Base-by-base conservation (phyloP, 2,113 vertebrate species). In the Xenopus laevis region DNA sequence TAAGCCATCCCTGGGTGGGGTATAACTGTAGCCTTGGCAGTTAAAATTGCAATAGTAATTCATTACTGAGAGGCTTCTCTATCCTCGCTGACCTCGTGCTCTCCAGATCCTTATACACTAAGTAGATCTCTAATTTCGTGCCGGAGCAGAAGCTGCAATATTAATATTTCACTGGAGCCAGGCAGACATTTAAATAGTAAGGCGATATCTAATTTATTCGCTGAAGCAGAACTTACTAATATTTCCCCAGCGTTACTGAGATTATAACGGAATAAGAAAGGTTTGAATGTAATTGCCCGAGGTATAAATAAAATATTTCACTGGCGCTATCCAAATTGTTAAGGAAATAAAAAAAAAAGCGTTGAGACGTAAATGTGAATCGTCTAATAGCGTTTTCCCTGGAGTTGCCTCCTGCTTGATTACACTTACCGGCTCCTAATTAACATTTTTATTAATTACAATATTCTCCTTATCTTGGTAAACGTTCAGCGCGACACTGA, bases 161-260 rank as follows among this genome's bases (percentile, higher is more conserved):
- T 71, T 71, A 71, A 53, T 62, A 58, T 62, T 62, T 62, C 46
- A 11, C 16, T 5, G 46, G 65, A 75, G 72, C 65, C 72, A 50
- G 64, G 20, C 57, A 75, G 46, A 68, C 66, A 76, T 55, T 63
- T 53, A 55, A 55, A 76, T 69, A 44, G 73, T 76, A 76, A 69
- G 57, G 59, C 52, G 73, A 76, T 76, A 63, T 64, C 66, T 23
- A 47, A 76, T 76, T 76, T 76, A 69, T 69, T 68, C 68, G 45
- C 65, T 68, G 65, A 75, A 75, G 72, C 64, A 68, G 72, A 75
- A 68, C 57, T n/a, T 68, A 15, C 72, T 75, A 75, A 75, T 75
- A 68, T 75, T 75, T 75, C 72, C 65, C 72, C 23, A 62, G 72
- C 23, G 20, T 52, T 61, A 60, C 7, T 47, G 40, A 68, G 72